Conservation (phyloP, 2,797 vertebrate genomes). For the Limnodromus scolopaceus region DNA sequence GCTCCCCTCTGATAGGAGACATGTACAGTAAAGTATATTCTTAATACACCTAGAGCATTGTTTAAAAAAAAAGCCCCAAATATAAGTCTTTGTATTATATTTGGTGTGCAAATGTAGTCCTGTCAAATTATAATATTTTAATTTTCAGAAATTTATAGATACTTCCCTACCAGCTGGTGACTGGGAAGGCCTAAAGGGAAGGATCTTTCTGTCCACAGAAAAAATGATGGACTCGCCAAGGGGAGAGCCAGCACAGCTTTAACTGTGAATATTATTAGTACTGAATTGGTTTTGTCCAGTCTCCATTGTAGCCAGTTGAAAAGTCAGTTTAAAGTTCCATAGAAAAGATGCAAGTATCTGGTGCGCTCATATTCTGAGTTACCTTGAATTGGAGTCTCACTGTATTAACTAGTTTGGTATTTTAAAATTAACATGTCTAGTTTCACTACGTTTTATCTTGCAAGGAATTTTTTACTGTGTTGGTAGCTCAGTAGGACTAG, state of each 20-base stretch:
- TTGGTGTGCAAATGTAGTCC: background rate
- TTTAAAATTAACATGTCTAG: background rate
- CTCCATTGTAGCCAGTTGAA: background rate
- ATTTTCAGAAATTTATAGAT: background rate
- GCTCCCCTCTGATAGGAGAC: background rate
- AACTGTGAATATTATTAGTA: background rate
- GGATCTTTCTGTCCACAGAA: background rate
- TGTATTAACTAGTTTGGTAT: background rate
- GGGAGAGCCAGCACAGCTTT: background rate
- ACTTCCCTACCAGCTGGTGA: background rate
- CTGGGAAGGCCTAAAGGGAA: background rate
- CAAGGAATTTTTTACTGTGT: background rate
- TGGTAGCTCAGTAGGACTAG: background rate
- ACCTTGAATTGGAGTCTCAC: too few species aligned
- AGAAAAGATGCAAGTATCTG: background rate
- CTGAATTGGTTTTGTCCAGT: background rate
- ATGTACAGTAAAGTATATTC: background rate
- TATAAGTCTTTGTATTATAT: background rate
- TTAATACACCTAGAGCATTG: background rate
- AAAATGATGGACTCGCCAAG: background rate
- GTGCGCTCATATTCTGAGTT: rapidly evolving
- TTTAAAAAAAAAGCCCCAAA: background rate
- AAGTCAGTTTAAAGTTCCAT: background rate
- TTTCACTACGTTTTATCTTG: background rate
- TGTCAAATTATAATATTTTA: background rate